Percentiles rank a stretch among this genome's conserved stretches.
Conservation (phyloP, 2,888 invertebrate genomes). For the Chorisops tibialis region DNA sequence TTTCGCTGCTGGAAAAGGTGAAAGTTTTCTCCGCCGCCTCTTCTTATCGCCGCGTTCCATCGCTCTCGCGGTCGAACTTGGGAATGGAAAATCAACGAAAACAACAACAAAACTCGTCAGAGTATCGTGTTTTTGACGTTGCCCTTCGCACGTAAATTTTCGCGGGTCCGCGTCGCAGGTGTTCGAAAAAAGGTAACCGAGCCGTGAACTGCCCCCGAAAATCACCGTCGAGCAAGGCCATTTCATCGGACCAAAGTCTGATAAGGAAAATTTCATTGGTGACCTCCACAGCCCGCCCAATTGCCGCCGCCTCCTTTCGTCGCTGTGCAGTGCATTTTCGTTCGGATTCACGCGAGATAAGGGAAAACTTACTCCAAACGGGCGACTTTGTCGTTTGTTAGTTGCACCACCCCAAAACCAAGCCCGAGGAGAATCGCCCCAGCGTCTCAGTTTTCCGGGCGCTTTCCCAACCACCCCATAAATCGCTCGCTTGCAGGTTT, state of each 20-base stretch:
- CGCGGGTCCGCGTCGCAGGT: constrained; percentile 8
- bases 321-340: constrained; percentile 20
- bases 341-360: neutral
- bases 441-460: neutral
- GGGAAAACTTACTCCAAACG: neutral
- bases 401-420: neutral
- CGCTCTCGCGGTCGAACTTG: constrained; percentile 1
- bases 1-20: constrained; percentile 11
- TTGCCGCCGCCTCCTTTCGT: neutral
- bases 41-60: neutral
- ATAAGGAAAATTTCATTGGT: neutral
- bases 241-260: neutral
- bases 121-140: constrained; percentile 27
- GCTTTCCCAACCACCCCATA: neutral
- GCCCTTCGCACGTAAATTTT: constrained; percentile 25
- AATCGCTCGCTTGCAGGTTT: no score
- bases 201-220: neutral
- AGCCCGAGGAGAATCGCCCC: neutral
- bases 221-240: no score
- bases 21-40: neutral
- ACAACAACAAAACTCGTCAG: constrained; percentile 23
- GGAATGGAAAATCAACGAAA: constrained; percentile 1
- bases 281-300: neutral
- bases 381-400: no score
- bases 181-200: neutral